Conservation (phyloP, 1,140 invertebrate species). For the Brachionus rubens region DNA sequence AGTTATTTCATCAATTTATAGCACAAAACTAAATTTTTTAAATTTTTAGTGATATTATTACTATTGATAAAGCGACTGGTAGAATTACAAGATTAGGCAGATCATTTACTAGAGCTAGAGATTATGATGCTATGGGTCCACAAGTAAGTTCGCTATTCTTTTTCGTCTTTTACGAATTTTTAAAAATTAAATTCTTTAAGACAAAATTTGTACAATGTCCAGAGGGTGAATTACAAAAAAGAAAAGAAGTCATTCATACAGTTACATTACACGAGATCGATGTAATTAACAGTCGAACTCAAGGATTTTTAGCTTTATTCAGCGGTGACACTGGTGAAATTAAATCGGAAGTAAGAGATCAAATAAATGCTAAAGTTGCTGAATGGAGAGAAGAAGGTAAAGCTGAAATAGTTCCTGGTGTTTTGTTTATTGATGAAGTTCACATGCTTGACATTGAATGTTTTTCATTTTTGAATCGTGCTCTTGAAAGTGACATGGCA, state of each 20-base stretch:
- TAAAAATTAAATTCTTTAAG: conserved; percentile 51
- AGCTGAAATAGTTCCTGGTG: conserved; percentile 94
- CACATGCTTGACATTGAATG: conserved; percentile 99
- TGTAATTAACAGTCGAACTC: conserved; percentile 92
- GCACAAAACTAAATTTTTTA: neutral
- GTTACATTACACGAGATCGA: conserved; percentile 97
- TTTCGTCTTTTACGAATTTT: neutral
- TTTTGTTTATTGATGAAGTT: conserved; percentile 71
- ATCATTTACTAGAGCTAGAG: conserved; percentile 87
- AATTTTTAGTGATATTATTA: conserved; percentile 80
- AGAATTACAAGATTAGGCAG: conserved; percentile 91
- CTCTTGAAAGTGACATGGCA: conserved; percentile 91
- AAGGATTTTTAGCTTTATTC: conserved; percentile 94
- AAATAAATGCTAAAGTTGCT: conserved; percentile 94
- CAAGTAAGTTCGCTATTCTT: conserved; percentile 66
- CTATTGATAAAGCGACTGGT: conserved; percentile 94
- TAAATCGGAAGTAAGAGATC: conserved; percentile 90
- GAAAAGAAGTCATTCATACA: conserved; percentile 98
- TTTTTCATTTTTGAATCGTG: conserved; percentile 94
- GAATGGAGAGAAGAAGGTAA: conserved; percentile 99
- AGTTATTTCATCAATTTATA: neutral
- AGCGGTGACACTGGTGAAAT: conserved; percentile 98
- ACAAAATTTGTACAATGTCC: conserved; percentile 93
- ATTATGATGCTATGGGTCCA: conserved; percentile 94
- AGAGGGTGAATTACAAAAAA: conserved; percentile 94